phyloP scores from a whole-genome alignment of 2,888 invertebrate genomes.

The Drosophila falleni region DNA sequence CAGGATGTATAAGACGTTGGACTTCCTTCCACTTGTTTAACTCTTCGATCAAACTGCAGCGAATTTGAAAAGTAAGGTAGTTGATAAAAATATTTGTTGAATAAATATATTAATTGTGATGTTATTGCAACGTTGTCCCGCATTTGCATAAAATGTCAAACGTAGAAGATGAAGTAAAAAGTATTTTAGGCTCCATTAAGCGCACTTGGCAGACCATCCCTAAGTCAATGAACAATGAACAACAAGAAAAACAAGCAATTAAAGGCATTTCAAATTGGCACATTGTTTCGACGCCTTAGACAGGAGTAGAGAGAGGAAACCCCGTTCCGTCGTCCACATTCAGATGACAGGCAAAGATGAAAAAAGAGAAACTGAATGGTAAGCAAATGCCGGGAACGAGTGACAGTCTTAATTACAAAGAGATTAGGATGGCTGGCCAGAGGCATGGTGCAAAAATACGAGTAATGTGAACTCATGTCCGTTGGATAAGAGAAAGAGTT shows the following conservation, averaged over 20 bases:
- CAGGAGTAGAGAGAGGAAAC: not conserved
- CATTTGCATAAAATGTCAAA: conserved; percentile 12
- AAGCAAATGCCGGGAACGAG: conserved; percentile 61
- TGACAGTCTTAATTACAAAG: conserved; percentile 76
- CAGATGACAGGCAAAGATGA: conserved; percentile 18
- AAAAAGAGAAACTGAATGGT: conserved; percentile 41
- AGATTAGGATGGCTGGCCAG: conserved; percentile 65
- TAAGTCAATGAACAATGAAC: conserved; percentile 4
- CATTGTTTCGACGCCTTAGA: conserved; percentile 42
- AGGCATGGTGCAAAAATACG: not conserved
- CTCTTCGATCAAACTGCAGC: no score
- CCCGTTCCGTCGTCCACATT: not conserved
- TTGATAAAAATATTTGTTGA: conserved; percentile 6
- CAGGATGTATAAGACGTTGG: no score
- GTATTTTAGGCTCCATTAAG: conserved; percentile 14
- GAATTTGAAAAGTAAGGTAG: not conserved
- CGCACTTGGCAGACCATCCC: not conserved
- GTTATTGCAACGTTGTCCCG: not conserved
- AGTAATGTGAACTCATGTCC: not conserved
- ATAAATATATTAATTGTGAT: not conserved
- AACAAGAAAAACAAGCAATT: conserved; percentile 43
- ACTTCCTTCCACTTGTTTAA: no score
- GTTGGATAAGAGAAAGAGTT: no score
- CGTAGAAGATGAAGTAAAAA: not conserved
- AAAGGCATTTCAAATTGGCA: conserved; percentile 60